Conservation (phyloP, 2,888 invertebrate genomes). For the Ctenicera cuprea region DNA sequence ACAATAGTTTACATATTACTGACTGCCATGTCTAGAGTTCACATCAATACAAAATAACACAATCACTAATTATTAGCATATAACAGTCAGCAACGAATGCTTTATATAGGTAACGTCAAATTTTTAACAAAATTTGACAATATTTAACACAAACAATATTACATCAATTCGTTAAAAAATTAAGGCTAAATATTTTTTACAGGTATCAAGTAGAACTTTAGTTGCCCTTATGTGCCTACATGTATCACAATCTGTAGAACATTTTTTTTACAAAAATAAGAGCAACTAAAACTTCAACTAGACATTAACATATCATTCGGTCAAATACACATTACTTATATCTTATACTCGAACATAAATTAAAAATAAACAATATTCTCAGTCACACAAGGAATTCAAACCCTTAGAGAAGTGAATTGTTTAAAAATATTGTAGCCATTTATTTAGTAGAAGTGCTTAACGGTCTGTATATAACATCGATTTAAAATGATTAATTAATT, state of each 20-base stretch:
- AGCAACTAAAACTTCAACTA: constrained; percentile 9
- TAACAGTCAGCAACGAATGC: constrained; percentile 39
- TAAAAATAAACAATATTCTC: neutral
- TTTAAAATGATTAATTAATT: constrained; percentile 4
- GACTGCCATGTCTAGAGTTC: constrained; percentile 36
- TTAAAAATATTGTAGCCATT: constrained; percentile 1
- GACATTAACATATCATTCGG: constrained; percentile 11
- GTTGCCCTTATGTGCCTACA: constrained; percentile 18
- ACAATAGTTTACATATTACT: constrained; percentile 39
- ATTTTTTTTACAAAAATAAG: constrained; percentile 15
- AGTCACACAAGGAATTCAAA: constrained; percentile 10
- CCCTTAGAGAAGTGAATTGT: neutral
- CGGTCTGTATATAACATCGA: too few species aligned
- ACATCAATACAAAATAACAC: constrained; percentile 40
- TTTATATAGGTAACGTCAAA: constrained; percentile 29
- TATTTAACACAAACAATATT: constrained; percentile 23
- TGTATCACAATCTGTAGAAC: constrained; percentile 20
- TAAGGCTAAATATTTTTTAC: constrained; percentile 19
- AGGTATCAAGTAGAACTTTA: neutral
- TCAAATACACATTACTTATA: constrained; percentile 10
- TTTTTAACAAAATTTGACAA: constrained; percentile 21
- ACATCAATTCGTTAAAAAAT: constrained; percentile 32
- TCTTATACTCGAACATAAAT: neutral
- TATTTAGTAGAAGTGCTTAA: neutral
- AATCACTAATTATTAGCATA: constrained; percentile 29